Evolutionary conservation across 2,797 vertebrate genomes (phyloP), one percentile per base, ranked within the genome.

Genomic region (Macropodus opercularis): DNA sequence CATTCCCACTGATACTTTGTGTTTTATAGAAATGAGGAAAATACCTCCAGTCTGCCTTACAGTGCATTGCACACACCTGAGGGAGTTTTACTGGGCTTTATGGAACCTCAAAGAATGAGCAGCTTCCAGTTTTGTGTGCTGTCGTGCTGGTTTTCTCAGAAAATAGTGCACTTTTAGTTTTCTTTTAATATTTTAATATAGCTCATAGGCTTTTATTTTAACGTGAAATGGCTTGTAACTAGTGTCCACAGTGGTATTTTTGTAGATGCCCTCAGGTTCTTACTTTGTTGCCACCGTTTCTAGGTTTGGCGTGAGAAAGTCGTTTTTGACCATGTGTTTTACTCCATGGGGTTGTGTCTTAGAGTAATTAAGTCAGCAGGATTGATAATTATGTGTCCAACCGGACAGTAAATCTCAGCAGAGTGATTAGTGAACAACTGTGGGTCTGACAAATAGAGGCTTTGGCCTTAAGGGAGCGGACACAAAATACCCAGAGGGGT

Each of bases 331-430:
- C 43, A 57, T 32, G 54, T 24, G 58, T 38, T 12, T 18, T 47
- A 27, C 67, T 46, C 63, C 42, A 63, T 53, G 22, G 65, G 57
- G 75, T 29, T 59, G 67, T 67, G 66, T 74, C 70, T 80, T 67
- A 69, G 59, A 69, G 46, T 75, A 79, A 85, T 75, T 50, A 77
- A 78, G 39, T 59, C 44, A 71, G 72, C 50, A 71, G 63, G 56
- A 83, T 82, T 77, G 84, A 84, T 70, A 85, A 81, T 85, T 85
- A 87, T 73, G 75, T 79, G 75, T 85, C 68, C 75, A 69, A 58
- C 57, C 43, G 58, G 63, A 84, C 70, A 55, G 69, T 88, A 89
- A 85, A 83, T 83, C 80, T 76, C 69, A 29, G 56, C 67, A 53
- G 63, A 73, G 63, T 77, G 69, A 82, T 87, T 77, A 84, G 72